Conservation (phyloP, 2,888 invertebrate genomes). For the Galerucella calmariensis region DNA sequence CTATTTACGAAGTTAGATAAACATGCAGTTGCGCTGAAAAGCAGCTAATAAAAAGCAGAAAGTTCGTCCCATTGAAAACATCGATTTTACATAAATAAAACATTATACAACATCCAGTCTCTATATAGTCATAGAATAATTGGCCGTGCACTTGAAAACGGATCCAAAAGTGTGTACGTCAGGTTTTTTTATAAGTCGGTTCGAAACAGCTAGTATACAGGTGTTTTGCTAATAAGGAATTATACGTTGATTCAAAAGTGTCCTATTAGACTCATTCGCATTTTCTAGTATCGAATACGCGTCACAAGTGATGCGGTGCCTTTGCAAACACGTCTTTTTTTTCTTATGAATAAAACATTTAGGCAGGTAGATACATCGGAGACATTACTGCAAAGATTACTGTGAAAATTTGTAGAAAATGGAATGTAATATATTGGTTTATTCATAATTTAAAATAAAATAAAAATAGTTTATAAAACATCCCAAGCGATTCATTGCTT, state of each 20-base stretch:
- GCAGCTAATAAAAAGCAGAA: slow-evolving; percentile 24
- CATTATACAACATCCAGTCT: slow-evolving; percentile 35
- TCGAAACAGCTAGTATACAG: slow-evolving; percentile 38
- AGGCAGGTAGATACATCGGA: neutral
- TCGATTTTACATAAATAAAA: slow-evolving; percentile 40
- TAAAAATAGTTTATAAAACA: no score
- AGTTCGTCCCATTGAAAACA: slow-evolving; percentile 37
- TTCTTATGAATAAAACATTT: slow-evolving; percentile 16
- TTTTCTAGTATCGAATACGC: slow-evolving; percentile 32
- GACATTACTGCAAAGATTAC: neutral
- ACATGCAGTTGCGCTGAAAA: slow-evolving; percentile 39
- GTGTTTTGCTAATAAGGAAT: slow-evolving; percentile 46
- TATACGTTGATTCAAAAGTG: slow-evolving; percentile 43
- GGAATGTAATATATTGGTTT: neutral
- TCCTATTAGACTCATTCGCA: slow-evolving; percentile 48
- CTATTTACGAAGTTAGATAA: slow-evolving; percentile 18
- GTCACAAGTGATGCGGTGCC: slow-evolving; percentile 34
- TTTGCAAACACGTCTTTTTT: slow-evolving; percentile 23
- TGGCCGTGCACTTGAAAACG: slow-evolving; percentile 40
- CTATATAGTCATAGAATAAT: slow-evolving; percentile 42
- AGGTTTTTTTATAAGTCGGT: slow-evolving; percentile 38
- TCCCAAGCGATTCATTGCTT: no score
- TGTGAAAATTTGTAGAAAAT: neutral
- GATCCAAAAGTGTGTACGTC: slow-evolving; percentile 42
- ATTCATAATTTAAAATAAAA: no score